Base-by-base conservation (phyloP, 2,888 invertebrate genomes). In the Drymonia ruficornis region DNA sequence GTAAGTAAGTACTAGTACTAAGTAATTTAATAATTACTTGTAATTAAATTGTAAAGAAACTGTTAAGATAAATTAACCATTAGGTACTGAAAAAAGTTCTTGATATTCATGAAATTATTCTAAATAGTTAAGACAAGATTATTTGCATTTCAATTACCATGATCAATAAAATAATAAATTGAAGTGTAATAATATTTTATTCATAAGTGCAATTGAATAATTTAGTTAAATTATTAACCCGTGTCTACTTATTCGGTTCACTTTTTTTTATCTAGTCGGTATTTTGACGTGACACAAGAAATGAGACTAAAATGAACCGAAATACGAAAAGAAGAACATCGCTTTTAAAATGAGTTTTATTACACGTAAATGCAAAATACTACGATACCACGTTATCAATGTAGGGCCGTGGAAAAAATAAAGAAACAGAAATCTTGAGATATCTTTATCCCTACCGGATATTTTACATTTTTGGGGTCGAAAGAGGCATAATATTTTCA, bases 401-500 rank as follows among this genome's bases (percentile, higher is more conserved):
- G 61, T 64, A 66, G 60, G 52, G 58, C 69, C 52, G 48, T 38
- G 61, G 54, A 63, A 70, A n/a, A 74, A 70, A 61, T 36, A 40
- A 43, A 43, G 19, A 43, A 62, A 58, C 56, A 60, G 64, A 70
- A 65, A 59, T 58, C 62, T 53, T 49, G 44, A 58, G 50, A 61
- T 59, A 68, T 47, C 58, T 61, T 63, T 57, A 68, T 68, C 61
- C 66, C 45, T 54, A 49, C 58, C 54, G 60, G 65, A 63, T 68
- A 65, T 71, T 71, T 66, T 60, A 66, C 72, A 69, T 70, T 68
- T 68, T 71, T 31, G 57, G 66, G 63, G 59, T 63, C 63, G 69
- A 61, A 65, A 59, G 59, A 52, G 51, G 69, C 71, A 71, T 70
- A 71, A 61, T 44, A 71, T 70, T 71, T 71, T 71, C 71, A 68